Evolutionary conservation across 2,888 invertebrate genomes (phyloP).

Genomic region (Nesidiocoris tenuis): DNA sequence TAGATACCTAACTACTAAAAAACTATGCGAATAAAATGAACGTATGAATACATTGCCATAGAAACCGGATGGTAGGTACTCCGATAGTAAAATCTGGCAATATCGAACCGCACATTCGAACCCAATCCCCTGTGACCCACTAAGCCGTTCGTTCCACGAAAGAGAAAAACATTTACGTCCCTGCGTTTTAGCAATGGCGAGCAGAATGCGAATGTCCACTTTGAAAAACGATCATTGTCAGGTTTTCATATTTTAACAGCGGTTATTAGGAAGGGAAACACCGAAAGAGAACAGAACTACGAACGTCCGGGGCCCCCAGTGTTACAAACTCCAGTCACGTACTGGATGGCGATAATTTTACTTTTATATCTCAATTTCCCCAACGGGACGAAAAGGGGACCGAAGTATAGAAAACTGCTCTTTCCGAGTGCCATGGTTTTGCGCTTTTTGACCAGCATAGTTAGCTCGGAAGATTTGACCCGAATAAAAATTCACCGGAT

Average conservation of each 20-base stretch:
- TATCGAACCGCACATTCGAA: too few species aligned
- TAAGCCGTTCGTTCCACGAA: too few species aligned
- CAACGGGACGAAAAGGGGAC: neutral
- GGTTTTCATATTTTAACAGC: neutral
- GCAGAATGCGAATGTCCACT: neutral
- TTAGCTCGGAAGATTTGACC: too few species aligned
- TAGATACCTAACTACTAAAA: too few species aligned
- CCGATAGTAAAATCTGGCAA: too few species aligned
- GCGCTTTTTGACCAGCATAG: too few species aligned
- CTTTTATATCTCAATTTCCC: conserved; percentile 17
- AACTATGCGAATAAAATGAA: too few species aligned
- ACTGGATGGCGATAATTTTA: conserved; percentile 6
- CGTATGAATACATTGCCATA: too few species aligned
- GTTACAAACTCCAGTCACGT: conserved; percentile 19
- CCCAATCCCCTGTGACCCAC: too few species aligned
- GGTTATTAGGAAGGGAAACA: neutral
- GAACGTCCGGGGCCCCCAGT: neutral
- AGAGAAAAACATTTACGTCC: neutral
- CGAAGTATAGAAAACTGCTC: neutral
- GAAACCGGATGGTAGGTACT: too few species aligned
- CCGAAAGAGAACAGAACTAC: neutral
- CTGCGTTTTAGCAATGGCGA: neutral
- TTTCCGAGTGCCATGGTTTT: neutral
- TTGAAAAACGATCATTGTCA: neutral
- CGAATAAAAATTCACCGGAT: too few species aligned